A percentile compares a stretch with the other conserved stretches of the same genome.
Evolutionary conservation across 1,140 invertebrate species (phyloP).

Genomic region (Cydia splendana): DNA sequence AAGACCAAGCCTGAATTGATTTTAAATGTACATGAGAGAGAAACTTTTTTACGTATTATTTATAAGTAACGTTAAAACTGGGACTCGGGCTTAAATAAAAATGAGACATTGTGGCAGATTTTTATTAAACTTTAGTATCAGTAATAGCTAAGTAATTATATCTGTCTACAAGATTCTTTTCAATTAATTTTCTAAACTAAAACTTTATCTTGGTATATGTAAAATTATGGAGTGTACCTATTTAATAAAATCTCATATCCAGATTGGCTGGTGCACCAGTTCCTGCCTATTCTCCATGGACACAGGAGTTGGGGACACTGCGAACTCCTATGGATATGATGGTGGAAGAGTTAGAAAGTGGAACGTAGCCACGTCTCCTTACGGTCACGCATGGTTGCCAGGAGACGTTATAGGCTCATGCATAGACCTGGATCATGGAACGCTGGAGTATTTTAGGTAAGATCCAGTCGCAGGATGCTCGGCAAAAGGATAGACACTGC

Average conservation of each 20-base stretch:
- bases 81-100: too few relatives aligned
- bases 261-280: constrained; percentile 88
- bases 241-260: not conserved
- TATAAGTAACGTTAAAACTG: too few relatives aligned
- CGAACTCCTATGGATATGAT: constrained; percentile 90
- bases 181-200: too few relatives aligned
- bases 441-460: constrained; percentile 81
- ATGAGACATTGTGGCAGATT: too few relatives aligned
- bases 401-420: constrained; percentile 91
- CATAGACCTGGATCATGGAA: constrained; percentile 87
- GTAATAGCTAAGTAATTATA: too few relatives aligned
- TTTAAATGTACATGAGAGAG: too few relatives aligned
- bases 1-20: too few relatives aligned
- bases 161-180: too few relatives aligned
- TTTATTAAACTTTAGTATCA: too few relatives aligned
- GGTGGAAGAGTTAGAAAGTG: constrained; percentile 90
- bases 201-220: too few relatives aligned
- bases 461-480: not conserved
- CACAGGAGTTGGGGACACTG: constrained; percentile 91
- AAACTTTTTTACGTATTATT: too few relatives aligned
- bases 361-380: constrained; percentile 89
- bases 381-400: constrained; percentile 89
- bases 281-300: constrained; percentile 88
- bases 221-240: too few relatives aligned
- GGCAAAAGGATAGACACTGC: not conserved